Evolutionary conservation across 1,140 invertebrate genomes (phyloP), one percentile per base, ranked within the genome.

Genomic region (Drosophila ambigua): DNA sequence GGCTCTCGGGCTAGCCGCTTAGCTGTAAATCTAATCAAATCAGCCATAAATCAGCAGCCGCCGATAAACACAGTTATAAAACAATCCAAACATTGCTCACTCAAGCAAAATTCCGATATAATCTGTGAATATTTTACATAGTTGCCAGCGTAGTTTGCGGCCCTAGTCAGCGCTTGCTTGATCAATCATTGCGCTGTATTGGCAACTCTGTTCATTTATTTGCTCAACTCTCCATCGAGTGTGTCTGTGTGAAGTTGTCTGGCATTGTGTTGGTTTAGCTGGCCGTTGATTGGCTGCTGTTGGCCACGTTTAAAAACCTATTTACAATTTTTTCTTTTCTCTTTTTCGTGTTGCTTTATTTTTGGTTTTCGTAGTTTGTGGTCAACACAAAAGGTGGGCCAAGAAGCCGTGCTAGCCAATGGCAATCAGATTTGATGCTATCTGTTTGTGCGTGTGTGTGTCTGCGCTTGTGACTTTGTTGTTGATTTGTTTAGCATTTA

Each of bases 1-100:
- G 79, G 79, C 77, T 83, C 67, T 66, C 20, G 23, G 23, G 64
- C 54, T 62, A 43, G 67, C 76, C 81, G 81, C 65, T 81, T 73
- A 85, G 66, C 66, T 75, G 73, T 66, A 78, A 87, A 85, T 85
- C 69, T 87, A 82, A 82, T 75, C 74, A 87, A 87, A 78, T 85
- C 78, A 87, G 78, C 83, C 71, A 82, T 76, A 85, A 87, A 82
- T 85, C 82, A 85, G 82, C 87, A 82, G 81, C 71, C 50, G 48
- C 31, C 60, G 61, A 51, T 62, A 72, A 85, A 68, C 67, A 68
- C 62, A 63, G 66, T 65, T 65, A 69, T 69, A 67, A 82, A 58
- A 49, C 77, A 67, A 64, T 28, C 49, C 53, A 49, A 54, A 41
- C 13, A 43, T 39, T 75, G 45, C 44, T 65, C 55, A n/a, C 39